A percentile compares a stretch with the other conserved stretches of the same genome.
Evolutionary conservation across 2,113 vertebrate species (phyloP).

Genomic region (Cisticola juncidis): DNA sequence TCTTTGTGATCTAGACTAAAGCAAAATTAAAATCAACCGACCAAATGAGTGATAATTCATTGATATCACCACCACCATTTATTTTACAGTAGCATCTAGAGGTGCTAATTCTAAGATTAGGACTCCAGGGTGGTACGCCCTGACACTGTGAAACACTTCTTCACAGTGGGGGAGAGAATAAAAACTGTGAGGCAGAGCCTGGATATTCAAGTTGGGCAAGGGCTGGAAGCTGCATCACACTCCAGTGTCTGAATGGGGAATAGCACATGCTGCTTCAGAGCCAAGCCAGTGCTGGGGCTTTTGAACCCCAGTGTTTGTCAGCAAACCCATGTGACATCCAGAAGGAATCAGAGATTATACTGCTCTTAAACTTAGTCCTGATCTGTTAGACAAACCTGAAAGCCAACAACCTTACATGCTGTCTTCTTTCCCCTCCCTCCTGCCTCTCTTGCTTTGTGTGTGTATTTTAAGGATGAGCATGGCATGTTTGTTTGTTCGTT

Average conservation of each 20-base stretch:
- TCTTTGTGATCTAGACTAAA: not conserved
- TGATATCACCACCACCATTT: not conserved
- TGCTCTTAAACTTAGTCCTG: not conserved
- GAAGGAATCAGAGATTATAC: not conserved
- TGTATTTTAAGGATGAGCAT: not conserved
- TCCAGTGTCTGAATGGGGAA: not conserved
- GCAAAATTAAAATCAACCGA: not conserved
- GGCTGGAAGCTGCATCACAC: not conserved
- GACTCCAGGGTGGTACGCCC: not conserved
- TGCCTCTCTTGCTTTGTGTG: not conserved
- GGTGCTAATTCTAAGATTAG: not conserved
- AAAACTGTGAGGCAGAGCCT: not conserved
- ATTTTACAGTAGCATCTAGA: not conserved
- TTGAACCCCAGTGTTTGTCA: not conserved
- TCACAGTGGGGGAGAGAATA: not conserved
- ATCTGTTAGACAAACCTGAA: not conserved
- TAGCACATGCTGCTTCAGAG: not conserved
- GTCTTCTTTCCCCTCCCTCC: rapidly evolving
- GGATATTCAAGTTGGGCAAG: not conserved
- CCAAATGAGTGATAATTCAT: not conserved
- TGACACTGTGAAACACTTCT: not conserved
- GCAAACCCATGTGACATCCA: not conserved
- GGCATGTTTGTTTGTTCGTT: not conserved
- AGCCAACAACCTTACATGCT: not conserved
- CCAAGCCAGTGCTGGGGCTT: not conserved